Base-by-base conservation (phyloP, 2,113 vertebrate genomes). In the Crotalus horridus region DNA sequence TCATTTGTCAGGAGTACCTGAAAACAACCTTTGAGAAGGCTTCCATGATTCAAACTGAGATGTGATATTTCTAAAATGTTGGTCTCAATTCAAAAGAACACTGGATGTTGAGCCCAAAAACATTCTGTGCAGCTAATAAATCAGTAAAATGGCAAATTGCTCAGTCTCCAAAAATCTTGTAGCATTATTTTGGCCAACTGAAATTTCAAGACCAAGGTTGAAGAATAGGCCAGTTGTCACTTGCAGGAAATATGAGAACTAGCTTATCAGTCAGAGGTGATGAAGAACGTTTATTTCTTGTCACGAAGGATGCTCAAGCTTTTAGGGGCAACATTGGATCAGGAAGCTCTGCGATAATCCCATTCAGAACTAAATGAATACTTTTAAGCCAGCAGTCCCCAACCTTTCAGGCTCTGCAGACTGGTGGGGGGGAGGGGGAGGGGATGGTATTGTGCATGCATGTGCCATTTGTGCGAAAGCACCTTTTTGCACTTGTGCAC, bases 371-470 rank as follows among this genome's bases (percentile, higher is more conserved):
- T n/a, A 10, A 59, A 61, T 29, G 10, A 61, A 61, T 61, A 61
- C 59, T 61, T 61, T 61, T 13, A n/a, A n/a, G n/a, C 61, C 61
- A 64, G 61, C 11, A 1, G 11, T 64, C 61, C 10, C 4, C 26
- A n/a, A n/a, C 26, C 10, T 64, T 64, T n/a, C 61, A 13, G 29
- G 26, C 61, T 64, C 11, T 59, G 21, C 6, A 59, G 61, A 12
- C 4, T 3, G 9, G 29, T 0, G 26, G 7, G 48, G 43, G 43
- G 43, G 0, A 20, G 59, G 26, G 11, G 4, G 4, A 2, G 4
- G 61, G 61, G 26, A 29, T n/a, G 11, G 11, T 64, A n/a, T n/a
- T 64, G 29, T 29, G 26, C 11, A 13, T 11, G 4, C n/a, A 29
- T 69, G 11, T n/a, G 29, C 29, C 61, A n/a, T 6, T 64, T 69